Percentiles rank a stretch among this genome's conserved stretches.
These are phyloP conservation scores for Lycorma delicatula DNA, from an alignment of 1,140 invertebrate genomes.

Conservation along the genomic window DNA sequence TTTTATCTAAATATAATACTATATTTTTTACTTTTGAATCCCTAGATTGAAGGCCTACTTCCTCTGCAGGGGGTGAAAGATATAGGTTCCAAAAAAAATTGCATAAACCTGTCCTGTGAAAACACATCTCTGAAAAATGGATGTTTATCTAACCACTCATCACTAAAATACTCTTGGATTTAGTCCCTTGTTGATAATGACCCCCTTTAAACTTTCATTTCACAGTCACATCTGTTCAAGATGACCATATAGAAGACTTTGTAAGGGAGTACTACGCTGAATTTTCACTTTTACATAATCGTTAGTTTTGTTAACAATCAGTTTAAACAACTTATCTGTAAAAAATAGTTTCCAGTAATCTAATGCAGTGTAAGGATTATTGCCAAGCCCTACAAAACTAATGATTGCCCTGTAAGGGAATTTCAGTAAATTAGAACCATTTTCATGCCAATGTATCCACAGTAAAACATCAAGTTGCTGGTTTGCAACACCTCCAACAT, in stretches of 20 bases:
- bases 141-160: neutral
- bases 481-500: too few relatives aligned
- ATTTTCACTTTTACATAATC: conserved; percentile 1
- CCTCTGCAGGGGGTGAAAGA: neutral
- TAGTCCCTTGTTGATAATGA: conserved; percentile 5
- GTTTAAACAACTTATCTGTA: neutral
- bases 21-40: neutral
- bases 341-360: conserved; percentile 8
- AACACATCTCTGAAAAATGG: conserved; percentile 5
- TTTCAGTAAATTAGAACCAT: too few relatives aligned
- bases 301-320: neutral
- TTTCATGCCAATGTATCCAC: too few relatives aligned
- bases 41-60: neutral
- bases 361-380: too few relatives aligned
- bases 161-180: conserved; percentile 5
- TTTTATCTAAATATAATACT: neutral
- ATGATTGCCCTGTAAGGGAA: too few relatives aligned
- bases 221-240: neutral
- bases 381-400: too few relatives aligned
- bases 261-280: neutral
- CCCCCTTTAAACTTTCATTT: conserved; percentile 10
- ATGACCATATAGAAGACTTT: neutral
- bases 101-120: neutral
- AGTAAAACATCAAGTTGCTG: too few relatives aligned
- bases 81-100: conserved; percentile 3